Evolutionary conservation across 2,797 vertebrate genomes (phyloP).

Genomic region (Heterohyrax brucei): DNA sequence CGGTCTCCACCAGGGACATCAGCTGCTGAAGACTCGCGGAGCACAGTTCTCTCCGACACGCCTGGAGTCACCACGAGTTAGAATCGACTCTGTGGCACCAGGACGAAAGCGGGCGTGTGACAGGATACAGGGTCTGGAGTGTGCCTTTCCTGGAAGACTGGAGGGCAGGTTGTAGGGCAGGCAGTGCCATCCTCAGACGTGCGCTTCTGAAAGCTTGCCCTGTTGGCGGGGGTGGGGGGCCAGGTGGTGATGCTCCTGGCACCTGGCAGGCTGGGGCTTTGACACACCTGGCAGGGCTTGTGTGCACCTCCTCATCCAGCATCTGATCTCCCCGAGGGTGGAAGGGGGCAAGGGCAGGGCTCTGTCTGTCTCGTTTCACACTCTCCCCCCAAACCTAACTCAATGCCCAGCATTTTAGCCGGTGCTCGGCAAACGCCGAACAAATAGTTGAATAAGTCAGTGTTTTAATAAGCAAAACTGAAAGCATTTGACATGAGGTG

Average conservation of each 20-base stretch:
- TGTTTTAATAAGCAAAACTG: background rate
- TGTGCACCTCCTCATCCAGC: background rate
- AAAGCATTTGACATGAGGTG: background rate
- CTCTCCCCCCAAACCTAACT: background rate
- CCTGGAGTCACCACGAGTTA: no score
- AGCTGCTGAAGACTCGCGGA: no score
- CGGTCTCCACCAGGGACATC: no score
- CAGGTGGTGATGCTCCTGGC: background rate
- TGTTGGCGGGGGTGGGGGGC: background rate
- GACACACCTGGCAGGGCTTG: background rate
- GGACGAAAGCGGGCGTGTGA: background rate
- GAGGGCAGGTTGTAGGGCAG: background rate
- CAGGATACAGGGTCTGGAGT: background rate
- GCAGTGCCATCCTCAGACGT: slow-evolving; percentile 5
- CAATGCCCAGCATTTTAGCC: background rate
- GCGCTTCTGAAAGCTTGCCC: background rate
- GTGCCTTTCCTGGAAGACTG: background rate
- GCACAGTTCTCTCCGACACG: no score
- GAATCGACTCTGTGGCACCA: no score
- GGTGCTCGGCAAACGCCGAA: background rate
- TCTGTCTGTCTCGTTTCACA: background rate
- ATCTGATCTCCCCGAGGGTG: background rate
- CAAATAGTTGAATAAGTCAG: background rate
- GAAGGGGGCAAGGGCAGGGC: background rate
- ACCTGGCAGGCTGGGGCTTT: background rate